Evolutionary conservation across 2,888 invertebrate species (phyloP).

Genomic region (Cremastinae sp.): DNA sequence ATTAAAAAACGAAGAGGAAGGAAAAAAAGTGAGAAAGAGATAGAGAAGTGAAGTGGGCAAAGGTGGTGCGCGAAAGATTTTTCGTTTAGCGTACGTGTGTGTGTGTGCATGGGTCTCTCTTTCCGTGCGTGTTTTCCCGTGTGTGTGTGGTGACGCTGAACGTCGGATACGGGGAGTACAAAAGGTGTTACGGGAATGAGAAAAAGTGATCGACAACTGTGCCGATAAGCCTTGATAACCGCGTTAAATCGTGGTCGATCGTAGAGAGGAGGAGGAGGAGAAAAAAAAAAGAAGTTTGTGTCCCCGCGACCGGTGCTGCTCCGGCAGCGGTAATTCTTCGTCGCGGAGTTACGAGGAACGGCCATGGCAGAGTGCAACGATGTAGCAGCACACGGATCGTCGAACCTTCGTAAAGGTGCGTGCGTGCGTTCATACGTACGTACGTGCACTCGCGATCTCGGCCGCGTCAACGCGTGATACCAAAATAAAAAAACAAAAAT

Average conservation of each 20-base stretch:
- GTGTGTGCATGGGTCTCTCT: neutral
- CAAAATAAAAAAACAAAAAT: constrained; percentile 8
- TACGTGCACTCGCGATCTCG: constrained; percentile 58
- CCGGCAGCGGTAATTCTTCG: constrained; percentile 28
- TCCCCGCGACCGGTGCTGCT: constrained; percentile 24
- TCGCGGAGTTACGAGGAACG: constrained; percentile 42
- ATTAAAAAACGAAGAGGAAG: constrained; percentile 36
- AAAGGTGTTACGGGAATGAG: constrained; percentile 25
- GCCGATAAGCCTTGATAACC: constrained; percentile 37
- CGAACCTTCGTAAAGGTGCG: constrained; percentile 68
- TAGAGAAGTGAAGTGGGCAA: constrained; percentile 43
- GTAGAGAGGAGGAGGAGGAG: neutral
- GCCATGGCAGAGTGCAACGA: constrained; percentile 58
- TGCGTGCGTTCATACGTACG: constrained; percentile 65
- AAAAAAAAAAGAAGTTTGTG: no score
- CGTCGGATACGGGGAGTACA: constrained; percentile 38
- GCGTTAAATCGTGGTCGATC: constrained; percentile 30
- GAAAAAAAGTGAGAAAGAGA: constrained; percentile 26
- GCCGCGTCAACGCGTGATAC: constrained; percentile 52
- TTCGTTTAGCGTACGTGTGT: constrained; percentile 15
- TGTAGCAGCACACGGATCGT: constrained; percentile 59
- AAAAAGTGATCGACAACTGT: constrained; percentile 47
- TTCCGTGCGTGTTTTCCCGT: neutral
- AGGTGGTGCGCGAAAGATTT: constrained; percentile 53
- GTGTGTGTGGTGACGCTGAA: constrained; percentile 43